Conservation (phyloP, 2,113 vertebrate genomes). For the Nettapus auritus region DNA sequence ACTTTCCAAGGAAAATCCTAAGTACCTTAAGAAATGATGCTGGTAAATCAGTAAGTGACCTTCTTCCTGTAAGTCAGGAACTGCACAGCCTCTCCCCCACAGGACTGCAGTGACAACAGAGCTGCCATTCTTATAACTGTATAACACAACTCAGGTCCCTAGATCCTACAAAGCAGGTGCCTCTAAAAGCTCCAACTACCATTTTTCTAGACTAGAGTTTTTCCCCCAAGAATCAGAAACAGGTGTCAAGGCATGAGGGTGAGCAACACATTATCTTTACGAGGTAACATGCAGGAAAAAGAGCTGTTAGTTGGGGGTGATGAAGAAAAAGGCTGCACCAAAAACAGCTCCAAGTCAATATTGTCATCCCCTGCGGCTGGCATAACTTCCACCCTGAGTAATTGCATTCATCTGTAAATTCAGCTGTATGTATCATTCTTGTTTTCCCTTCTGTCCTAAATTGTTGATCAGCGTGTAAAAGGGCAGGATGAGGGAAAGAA, state of each 20-base stretch:
- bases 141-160: not conserved
- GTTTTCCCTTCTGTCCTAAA: not conserved
- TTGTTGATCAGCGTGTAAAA: not conserved
- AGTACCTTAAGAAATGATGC: not conserved
- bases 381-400: not conserved
- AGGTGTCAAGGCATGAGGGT: not conserved
- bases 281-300: not conserved
- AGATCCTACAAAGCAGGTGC: not conserved
- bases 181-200: not conserved
- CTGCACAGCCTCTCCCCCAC: not conserved
- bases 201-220: not conserved
- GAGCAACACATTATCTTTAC: not conserved
- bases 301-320: not conserved
- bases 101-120: accelerated
- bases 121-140: not conserved
- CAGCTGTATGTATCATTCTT: not conserved
- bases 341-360: not conserved
- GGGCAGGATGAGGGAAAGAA: not conserved
- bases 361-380: not conserved
- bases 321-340: not conserved
- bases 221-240: not conserved
- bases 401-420: not conserved
- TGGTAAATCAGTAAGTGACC: not conserved
- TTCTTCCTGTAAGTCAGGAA: not conserved
- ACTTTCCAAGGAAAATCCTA: constrained; percentile 25